Percentiles rank a stretch among this genome's conserved stretches.
Evolutionary conservation across 35 echinoderm and acorn worm genomes (phyloP).

Genomic region (Apostichopus japonicus): DNA sequence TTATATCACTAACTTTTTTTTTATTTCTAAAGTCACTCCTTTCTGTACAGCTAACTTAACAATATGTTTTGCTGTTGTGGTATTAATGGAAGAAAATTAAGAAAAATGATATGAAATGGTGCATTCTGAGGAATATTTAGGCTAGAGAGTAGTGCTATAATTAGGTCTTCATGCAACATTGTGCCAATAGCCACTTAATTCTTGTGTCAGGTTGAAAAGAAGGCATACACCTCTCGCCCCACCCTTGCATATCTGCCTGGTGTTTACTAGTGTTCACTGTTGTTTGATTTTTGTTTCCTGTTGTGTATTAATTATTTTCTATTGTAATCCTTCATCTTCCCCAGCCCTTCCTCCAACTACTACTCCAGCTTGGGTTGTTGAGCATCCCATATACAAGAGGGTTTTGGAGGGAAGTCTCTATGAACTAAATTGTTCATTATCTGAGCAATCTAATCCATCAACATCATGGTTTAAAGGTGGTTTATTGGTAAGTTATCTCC

Average conservation of each 20-base stretch:
- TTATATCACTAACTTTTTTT: no score
- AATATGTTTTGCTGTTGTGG: no score
- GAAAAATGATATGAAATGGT: no score
- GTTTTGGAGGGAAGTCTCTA: slow-evolving; percentile 17
- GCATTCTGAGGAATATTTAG: no score
- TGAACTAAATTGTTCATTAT: slow-evolving; percentile 22
- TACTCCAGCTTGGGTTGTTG: not conserved
- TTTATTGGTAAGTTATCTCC: not conserved
- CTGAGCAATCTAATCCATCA: not conserved
- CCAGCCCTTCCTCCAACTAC: not conserved
- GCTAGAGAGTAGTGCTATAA: no score
- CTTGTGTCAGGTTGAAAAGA: no score
- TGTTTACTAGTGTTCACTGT: not conserved
- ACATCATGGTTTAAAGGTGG: slow-evolving; percentile 11
- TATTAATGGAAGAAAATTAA: no score
- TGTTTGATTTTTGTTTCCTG: not conserved
- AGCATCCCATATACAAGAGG: not conserved
- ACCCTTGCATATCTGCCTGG: not conserved
- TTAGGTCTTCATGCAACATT: no score
- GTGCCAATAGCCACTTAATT: no score
- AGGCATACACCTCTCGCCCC: no score
- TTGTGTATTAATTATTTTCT: not conserved
- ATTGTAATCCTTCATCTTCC: not conserved
- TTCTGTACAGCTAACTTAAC: no score
- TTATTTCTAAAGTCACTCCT: no score